Conservation (phyloP, 2,888 invertebrate genomes). For the Coenonympha glycerion region DNA sequence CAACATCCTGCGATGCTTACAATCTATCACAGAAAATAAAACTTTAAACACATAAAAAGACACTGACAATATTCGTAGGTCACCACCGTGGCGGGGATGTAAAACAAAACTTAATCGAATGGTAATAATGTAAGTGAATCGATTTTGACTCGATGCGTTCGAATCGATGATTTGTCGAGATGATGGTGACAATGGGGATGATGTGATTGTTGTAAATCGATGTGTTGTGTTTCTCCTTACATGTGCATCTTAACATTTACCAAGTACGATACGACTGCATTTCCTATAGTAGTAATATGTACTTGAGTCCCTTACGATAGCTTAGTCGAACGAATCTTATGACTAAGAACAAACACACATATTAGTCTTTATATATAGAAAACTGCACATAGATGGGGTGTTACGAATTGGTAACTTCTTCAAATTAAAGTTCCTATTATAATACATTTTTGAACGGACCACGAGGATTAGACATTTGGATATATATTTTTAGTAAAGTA, state of each 20-base stretch:
- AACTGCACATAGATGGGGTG: conserved; percentile 2
- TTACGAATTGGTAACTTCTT: conserved; percentile 10
- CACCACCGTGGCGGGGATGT: conserved; percentile 39
- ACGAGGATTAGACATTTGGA: too few species aligned
- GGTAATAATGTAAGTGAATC: conserved; percentile 32
- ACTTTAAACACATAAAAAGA: conserved; percentile 61
- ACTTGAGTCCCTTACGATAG: conserved; percentile 12
- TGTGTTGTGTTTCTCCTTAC: conserved; percentile 63
- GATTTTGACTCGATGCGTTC: conserved; percentile 24
- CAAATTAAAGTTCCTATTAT: too few species aligned
- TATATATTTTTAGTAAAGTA: too few species aligned
- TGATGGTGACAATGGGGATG: conserved; percentile 38
- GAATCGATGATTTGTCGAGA: conserved; percentile 16
- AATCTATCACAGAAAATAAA: conserved; percentile 56
- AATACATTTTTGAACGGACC: too few species aligned
- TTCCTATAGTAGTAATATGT: conserved; percentile 15
- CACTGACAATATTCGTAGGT: conserved; percentile 53
- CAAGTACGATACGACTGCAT: conserved; percentile 23
- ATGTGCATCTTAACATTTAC: conserved; percentile 35
- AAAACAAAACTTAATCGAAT: conserved; percentile 47
- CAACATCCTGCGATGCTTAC: conserved; percentile 54
- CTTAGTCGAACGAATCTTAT: conserved; percentile 15
- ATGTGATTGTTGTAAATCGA: conserved; percentile 47
- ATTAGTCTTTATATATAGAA: conserved; percentile 18
- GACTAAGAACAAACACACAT: conserved; percentile 23